Base-by-base conservation (phyloP, 1,140 invertebrate genomes). In the Sesamia nonagrioides region DNA sequence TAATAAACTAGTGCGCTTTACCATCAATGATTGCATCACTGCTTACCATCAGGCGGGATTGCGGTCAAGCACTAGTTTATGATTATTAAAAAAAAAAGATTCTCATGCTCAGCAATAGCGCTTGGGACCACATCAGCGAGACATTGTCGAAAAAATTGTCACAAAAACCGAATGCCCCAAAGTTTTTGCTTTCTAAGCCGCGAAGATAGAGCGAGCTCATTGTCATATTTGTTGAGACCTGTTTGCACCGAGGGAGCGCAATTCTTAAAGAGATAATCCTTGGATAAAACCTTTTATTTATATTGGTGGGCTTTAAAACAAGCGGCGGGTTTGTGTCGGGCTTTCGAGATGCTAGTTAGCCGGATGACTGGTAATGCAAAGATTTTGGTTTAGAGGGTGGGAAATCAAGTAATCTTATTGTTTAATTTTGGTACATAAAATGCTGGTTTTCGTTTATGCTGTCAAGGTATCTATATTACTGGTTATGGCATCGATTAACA, bases 191-290 rank as follows among this genome's bases (percentile, higher is more conserved):
- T 15, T 17, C 42, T 42, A 54, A 79, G 68, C 45, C 71, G 21
- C 73, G 58, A 50, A 48, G 42, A 45, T 27, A 18, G 18, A 48
- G 21, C 21, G 17, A 66, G 11, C n/a, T 58, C 73, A 75, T 75
- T 63, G 76, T 82, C 76, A 58, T 88, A 83, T 88, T 89, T 88
- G 83, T 83, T 82, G 82, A 82, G 87, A 88, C 83, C 78, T 80
- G 77, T 78, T 78, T 79, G 78, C 79, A 86, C 81, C 80, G 81
- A 84, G 75, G 81, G 82, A 77, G 86, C 86, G 88, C 89, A 87
- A 91, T 88, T 89, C 90, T 89, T 91, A 90, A 89, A 86, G 82
- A 88, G 84, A 90, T 91, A 91, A 91, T 91, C 89, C 88, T 69
- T 74, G 73, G 69, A 82, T 80, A 82, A 87, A 88, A 84, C 77